Conservation (phyloP, 2,797 vertebrate species). For the Apogon talboti region DNA sequence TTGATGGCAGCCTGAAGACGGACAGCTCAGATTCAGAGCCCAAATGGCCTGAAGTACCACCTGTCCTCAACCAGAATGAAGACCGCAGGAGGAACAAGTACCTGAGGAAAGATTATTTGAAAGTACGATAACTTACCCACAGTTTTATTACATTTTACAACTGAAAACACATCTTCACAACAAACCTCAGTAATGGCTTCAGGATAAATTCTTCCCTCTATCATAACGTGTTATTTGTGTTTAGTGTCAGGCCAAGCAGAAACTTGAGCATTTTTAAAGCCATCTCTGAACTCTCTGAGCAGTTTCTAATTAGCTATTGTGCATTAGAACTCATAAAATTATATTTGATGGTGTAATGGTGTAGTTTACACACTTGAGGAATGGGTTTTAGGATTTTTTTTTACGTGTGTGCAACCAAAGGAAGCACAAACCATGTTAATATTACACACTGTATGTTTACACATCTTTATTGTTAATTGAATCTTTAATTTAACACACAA, state of each 20-base stretch:
- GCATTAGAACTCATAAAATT: no score
- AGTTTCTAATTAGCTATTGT: no score
- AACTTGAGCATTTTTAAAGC: neutral
- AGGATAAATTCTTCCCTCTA: neutral
- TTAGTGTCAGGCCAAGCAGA: neutral
- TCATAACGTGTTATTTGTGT: neutral
- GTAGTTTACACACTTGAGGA: no score
- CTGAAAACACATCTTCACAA: neutral
- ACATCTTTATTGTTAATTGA: no score
- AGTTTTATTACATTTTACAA: neutral
- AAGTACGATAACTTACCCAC: constrained; percentile 80
- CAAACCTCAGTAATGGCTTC: neutral
- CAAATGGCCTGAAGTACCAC: constrained; percentile 91
- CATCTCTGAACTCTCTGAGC: neutral
- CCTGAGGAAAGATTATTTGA: constrained; percentile 95
- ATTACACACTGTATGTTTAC: no score
- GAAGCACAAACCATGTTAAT: no score
- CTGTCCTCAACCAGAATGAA: constrained; percentile 93
- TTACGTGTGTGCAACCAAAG: no score
- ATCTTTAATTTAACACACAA: no score
- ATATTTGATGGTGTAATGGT: no score
- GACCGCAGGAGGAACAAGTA: constrained; percentile 94
- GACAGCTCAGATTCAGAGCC: constrained; percentile 86
- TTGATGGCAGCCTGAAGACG: constrained; percentile 84
- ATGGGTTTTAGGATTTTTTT: no score